phyloP scores from a whole-genome alignment of 2,113 vertebrate genomes.

The Naja naja region DNA sequence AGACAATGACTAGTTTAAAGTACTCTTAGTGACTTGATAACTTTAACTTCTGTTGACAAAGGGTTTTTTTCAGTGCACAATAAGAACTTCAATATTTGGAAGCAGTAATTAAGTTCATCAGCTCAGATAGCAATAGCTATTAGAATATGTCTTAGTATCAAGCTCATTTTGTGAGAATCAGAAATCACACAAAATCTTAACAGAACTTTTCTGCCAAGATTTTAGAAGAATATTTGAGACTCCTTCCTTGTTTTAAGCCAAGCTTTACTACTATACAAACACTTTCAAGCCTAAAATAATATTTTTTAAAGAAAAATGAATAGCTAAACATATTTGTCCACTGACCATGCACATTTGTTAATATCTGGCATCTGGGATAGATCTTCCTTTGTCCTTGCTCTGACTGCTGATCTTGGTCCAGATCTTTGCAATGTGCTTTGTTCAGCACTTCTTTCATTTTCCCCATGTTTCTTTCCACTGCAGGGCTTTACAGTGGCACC shows the following conservation, averaged over 20 bases:
- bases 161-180: not conserved
- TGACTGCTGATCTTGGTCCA: not conserved
- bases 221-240: not conserved
- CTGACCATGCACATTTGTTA: not conserved
- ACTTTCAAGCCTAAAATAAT: not conserved
- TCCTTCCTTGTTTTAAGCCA: not conserved
- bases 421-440: not conserved
- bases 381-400: not conserved
- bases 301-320: not conserved
- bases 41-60: not conserved
- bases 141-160: not conserved
- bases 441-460: not conserved
- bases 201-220: not conserved
- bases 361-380: not conserved
- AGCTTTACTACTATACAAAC: not conserved
- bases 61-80: not conserved
- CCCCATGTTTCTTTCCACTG: not conserved
- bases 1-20: not conserved
- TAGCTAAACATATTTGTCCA: not conserved
- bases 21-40: not conserved
- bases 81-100: not conserved
- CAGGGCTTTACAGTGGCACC: not conserved
- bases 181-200: no score
- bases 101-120: not conserved
- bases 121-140: not conserved